A percentile compares a stretch with the other conserved stretches of the same genome.
phyloP scores from a whole-genome alignment of 2,797 vertebrate species.

The Channa striata region DNA sequence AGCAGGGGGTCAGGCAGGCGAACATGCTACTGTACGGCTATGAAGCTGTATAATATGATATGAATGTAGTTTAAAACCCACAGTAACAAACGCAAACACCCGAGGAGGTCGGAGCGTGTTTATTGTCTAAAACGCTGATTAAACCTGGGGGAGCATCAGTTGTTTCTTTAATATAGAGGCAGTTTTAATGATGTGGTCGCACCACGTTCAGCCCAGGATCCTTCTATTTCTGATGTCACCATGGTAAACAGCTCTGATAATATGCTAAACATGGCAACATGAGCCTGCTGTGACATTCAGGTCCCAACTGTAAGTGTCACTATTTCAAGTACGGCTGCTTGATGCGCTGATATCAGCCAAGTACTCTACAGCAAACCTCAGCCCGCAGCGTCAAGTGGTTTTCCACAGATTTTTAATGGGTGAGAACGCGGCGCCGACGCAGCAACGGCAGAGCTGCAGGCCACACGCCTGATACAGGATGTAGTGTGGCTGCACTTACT shows the following conservation, averaged over 20 bases:
- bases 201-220: constrained; percentile 25
- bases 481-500: neutral
- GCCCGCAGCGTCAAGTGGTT: constrained; percentile 29
- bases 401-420: constrained; percentile 15
- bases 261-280: constrained; percentile 42
- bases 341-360: constrained; percentile 46
- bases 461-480: no score
- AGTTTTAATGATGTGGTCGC: neutral
- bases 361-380: constrained; percentile 16
- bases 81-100: no score
- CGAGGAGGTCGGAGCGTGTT: no score
- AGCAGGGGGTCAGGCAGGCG: no score
- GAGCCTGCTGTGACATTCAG: constrained; percentile 43
- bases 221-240: constrained; percentile 53
- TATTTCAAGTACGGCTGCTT: constrained; percentile 50
- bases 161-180: constrained; percentile 10
- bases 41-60: no score
- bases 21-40: no score
- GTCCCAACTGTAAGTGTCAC: constrained; percentile 51
- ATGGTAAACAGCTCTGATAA: constrained; percentile 5
- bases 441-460: neutral
- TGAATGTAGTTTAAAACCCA: no score
- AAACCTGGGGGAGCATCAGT: no score
- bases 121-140: no score
- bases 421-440: neutral